Base-by-base conservation (phyloP, 2,797 vertebrate species). In the Geotrypetes seraphini region DNA sequence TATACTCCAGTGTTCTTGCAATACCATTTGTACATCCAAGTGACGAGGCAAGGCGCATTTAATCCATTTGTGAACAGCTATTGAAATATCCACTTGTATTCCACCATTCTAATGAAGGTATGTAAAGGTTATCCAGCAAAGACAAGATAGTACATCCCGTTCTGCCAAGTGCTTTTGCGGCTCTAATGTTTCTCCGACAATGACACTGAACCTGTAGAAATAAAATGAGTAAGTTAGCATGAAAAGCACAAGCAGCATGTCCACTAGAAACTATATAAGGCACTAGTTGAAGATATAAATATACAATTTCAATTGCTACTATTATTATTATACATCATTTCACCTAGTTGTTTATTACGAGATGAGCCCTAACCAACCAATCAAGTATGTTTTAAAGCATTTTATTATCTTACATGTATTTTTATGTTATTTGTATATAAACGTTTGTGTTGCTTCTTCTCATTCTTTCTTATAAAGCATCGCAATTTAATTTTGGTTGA, bases 181-280 rank as follows among this genome's bases (percentile, higher is more conserved):
- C 14, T 16, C 17, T 38, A 30, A 27, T 7, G 0, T 25, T 27
- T 34, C 39, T 26, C 21, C 0, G 3, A 11, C 1, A 1, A 19
- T 27, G 34, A 4, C 4, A 16, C 14, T 43, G 33, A 22, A 50
- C 44, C 69, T 71, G 46, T 55, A 53, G 8, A 18, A 29, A 24
- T 10, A 41, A 3, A 11, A 53, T 19, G 8, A 12, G 13, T 25
- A 30, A 42, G 22, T 59, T 33, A 30, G 26, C 13, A 35, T 8
- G 13, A 33, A 15, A 11, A 9, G 12, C n/a, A 12, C 25, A 6
- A 33, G 12, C 12, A 27, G n/a, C 8, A 16, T 3, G 17, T 27
- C 16, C 22, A 25, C 22, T 35, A 22, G 43, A 6, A 25, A 36
- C 16, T 13, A 1, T 12, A 29, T 1, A 0, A 14, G 4, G 10